Conservation (phyloP, 2,113 vertebrate genomes). For the Chloropsis hardwickii region DNA sequence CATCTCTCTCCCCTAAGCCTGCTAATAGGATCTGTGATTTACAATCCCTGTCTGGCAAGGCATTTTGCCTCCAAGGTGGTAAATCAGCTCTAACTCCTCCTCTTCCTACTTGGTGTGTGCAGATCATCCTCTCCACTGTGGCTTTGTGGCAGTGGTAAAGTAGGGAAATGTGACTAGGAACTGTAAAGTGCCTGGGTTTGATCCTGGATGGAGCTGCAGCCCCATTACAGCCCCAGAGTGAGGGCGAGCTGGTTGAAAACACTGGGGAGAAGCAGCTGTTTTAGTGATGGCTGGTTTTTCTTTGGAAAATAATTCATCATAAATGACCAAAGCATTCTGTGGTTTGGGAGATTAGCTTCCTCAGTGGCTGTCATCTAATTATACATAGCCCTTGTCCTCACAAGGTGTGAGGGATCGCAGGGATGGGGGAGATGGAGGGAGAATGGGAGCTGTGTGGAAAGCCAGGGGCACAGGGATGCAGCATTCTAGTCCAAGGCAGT, state of each 20-base stretch:
- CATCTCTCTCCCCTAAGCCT: background rate
- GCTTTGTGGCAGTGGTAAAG: background rate
- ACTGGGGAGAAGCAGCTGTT: background rate
- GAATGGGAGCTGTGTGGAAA: background rate
- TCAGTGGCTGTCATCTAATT: background rate
- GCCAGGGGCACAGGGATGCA: fast-evolving
- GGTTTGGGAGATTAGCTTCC: background rate
- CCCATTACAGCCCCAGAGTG: fast-evolving
- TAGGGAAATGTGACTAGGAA: fast-evolving
- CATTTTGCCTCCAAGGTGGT: background rate
- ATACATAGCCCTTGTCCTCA: background rate
- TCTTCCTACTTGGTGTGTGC: background rate
- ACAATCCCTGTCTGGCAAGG: background rate
- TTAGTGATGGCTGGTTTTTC: background rate
- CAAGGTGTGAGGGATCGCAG: fast-evolving
- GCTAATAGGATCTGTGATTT: background rate
- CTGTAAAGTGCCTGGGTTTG: background rate
- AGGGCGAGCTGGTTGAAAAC: background rate
- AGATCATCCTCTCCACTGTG: fast-evolving
- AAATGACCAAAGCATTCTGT: background rate
- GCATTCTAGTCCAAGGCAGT: background rate
- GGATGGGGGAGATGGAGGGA: background rate
- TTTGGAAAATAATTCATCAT: background rate
- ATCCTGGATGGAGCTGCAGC: background rate
- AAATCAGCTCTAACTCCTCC: background rate